These are phyloP conservation scores for Patiria miniata DNA, from an alignment of 35 echinoderm and acorn worm genomes.

Conservation along the genomic window DNA sequence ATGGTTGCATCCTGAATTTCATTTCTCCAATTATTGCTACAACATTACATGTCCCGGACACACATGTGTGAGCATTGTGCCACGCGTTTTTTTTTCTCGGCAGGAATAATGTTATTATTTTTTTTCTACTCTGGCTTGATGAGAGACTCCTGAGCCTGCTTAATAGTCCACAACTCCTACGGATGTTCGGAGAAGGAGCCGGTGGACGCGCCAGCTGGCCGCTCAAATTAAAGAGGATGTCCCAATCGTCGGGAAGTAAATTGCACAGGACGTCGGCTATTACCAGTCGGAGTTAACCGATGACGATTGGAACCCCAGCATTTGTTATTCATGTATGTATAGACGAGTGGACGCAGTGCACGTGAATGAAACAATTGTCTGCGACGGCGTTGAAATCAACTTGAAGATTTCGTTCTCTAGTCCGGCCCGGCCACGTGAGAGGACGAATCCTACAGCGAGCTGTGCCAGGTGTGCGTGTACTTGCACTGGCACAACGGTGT, in stretches of 20 bases:
- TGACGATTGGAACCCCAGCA: background rate
- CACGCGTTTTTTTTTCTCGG: background rate
- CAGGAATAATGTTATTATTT: background rate
- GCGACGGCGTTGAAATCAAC: background rate
- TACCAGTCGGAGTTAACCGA: background rate
- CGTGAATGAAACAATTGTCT: conserved; percentile 18
- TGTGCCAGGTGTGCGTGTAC: background rate
- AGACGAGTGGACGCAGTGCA: background rate
- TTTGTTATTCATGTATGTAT: conserved; percentile 9
- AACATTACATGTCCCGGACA: background rate
- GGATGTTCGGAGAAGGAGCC: too few relatives aligned
- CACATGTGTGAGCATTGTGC: background rate
- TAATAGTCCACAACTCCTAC: background rate
- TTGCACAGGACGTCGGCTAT: background rate
- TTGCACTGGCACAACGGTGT: background rate
- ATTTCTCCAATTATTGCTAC: background rate
- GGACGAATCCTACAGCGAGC: background rate
- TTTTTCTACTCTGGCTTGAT: background rate
- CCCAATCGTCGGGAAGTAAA: background rate
- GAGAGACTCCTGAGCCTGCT: background rate
- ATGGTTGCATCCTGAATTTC: conserved; percentile 28
- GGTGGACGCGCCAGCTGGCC: background rate
- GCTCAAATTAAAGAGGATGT: background rate
- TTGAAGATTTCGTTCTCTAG: conserved; percentile 1
- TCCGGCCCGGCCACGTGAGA: background rate